phyloP scores from a whole-genome alignment of 2,113 vertebrate species.

The Mellivora capensis region DNA sequence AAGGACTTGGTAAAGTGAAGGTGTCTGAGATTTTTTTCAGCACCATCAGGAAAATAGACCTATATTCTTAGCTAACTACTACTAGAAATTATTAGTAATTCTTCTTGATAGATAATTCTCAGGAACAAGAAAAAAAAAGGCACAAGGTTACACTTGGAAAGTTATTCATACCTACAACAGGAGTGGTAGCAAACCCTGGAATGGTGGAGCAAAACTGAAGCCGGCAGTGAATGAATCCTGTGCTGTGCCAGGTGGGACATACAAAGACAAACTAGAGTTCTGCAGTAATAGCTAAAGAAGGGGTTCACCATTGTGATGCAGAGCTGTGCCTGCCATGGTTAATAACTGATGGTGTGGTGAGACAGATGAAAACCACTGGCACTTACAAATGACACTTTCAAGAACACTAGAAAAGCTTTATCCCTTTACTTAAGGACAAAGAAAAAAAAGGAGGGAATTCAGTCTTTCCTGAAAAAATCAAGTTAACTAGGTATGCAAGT shows the following conservation, averaged over 20 bases:
- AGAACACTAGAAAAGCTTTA: background rate
- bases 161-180: background rate
- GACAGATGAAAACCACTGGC: background rate
- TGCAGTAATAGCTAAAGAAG: background rate
- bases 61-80: background rate
- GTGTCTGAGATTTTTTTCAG: background rate
- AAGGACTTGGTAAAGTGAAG: background rate
- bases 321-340: background rate
- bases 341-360: background rate
- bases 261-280: background rate
- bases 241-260: background rate
- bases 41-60: background rate
- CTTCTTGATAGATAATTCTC: background rate
- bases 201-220: background rate
- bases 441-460: background rate
- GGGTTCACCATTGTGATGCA: background rate
- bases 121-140: background rate
- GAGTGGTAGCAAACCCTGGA: background rate
- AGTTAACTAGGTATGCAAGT: background rate
- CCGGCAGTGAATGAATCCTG: background rate
- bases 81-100: background rate
- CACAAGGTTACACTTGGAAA: background rate
- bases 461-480: background rate
- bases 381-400: background rate
- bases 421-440: background rate